Evolutionary conservation across 1,140 invertebrate genomes (phyloP).

Genomic region (Nilaparvata lugens): DNA sequence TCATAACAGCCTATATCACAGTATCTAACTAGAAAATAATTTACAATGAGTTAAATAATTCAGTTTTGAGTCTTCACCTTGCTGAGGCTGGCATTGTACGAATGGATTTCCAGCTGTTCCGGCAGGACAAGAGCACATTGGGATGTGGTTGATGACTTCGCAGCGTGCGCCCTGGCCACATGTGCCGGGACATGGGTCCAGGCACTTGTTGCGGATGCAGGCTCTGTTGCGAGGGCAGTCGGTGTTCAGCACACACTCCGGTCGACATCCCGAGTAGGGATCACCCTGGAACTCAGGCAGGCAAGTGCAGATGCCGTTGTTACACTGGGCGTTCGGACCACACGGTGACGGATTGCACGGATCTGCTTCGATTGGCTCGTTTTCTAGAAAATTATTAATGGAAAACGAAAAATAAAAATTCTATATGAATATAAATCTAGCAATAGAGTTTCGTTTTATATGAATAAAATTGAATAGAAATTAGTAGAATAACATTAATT

Average conservation of each 20-base stretch:
- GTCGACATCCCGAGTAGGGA: slow-evolving; percentile 60
- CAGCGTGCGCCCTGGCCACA: slow-evolving; percentile 58
- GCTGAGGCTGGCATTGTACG: slow-evolving; percentile 34
- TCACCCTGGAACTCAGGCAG: slow-evolving; percentile 56
- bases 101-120: slow-evolving; percentile 39
- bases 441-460: too few species aligned
- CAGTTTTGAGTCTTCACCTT: too few species aligned
- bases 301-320: slow-evolving; percentile 46
- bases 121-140: slow-evolving; percentile 57
- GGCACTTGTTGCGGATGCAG: slow-evolving; percentile 58
- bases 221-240: slow-evolving; percentile 57
- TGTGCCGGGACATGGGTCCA: slow-evolving; percentile 55
- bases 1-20: too few species aligned
- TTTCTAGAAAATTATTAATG: slow-evolving; percentile 27
- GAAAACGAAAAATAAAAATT: too few species aligned
- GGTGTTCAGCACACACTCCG: slow-evolving; percentile 57
- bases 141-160: slow-evolving; percentile 56
- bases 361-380: slow-evolving; percentile 28
- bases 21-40: too few species aligned
- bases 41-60: too few species aligned
- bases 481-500: too few species aligned
- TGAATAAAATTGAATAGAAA: too few species aligned
- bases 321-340: slow-evolving; percentile 40
- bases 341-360: slow-evolving; percentile 45
- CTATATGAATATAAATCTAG: too few species aligned